Evolutionary conservation across 2,797 vertebrate species (phyloP), one percentile per base, ranked within the genome.

Genomic region (Arrhamphus sclerolepis): DNA sequence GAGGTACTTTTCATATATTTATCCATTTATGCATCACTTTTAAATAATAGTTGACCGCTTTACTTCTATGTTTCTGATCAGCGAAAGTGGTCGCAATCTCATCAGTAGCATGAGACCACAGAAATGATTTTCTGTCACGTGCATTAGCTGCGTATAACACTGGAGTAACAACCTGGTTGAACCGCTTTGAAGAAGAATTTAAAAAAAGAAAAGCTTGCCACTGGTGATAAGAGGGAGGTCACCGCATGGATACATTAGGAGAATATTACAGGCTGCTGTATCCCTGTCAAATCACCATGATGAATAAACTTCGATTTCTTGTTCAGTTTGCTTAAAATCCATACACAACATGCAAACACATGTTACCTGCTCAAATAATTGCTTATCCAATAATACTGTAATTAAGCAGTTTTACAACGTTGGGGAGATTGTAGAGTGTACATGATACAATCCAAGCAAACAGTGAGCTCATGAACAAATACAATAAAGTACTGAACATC

Each of bases 181-280:
- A 75, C 70, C 31, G 65, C 62, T 77, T 60, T 62, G 28, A 62
- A 80, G 10, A 34, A 34, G 10, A 34, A 34, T 5, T 3, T 5
- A 14, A 38, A 38, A 77, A 81, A 24, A 34, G 28, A 21, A n/a
- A 80, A 56, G 60, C 62, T 84, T 82, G 82, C 67, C 73, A 76
- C 22, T 63, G 21, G 19, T 61, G 81, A 89, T 87, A 86, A 87
- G 80, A 61, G 44, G 1, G 24, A 22, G 46, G 28, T 43, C 52
- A 28, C 46, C 18, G 21, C 18, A 41, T 31, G 47, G 7, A 17
- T 22, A 47, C 10, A 31, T 56, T 68, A 44, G 61, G 81, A 79
- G 84, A 79, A 86, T 77, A 85, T 88, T 87, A 68, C 74, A 71
- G 58, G 58, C 57, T 66, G 70, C 62, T 80, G 61, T 81, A 63